phyloP scores from a whole-genome alignment of 2,113 vertebrate species.

The Erinaceus europaeus region DNA sequence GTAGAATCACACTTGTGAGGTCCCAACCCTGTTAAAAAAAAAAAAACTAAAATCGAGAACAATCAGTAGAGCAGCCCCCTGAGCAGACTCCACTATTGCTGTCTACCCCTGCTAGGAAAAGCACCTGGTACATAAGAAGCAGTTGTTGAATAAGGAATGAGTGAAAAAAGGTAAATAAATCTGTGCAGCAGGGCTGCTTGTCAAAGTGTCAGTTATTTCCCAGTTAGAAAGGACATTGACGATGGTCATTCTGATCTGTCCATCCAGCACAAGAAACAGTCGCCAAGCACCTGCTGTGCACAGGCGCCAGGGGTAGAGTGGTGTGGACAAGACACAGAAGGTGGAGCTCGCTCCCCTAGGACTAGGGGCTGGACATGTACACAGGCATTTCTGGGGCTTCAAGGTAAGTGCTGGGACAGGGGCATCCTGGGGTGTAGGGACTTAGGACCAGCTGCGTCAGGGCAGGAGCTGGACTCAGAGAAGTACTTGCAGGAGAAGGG shows the following conservation, averaged over 20 bases:
- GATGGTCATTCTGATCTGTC: accelerated
- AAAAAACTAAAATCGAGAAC: too few species aligned
- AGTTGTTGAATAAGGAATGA: neutral
- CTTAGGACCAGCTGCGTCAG: neutral
- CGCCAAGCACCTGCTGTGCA: neutral
- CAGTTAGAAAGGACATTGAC: neutral
- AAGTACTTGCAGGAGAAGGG: neutral
- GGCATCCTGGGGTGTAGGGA: accelerated
- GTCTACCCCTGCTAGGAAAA: neutral
- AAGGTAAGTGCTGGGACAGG: neutral
- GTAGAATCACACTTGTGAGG: too few species aligned
- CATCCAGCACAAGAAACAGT: neutral
- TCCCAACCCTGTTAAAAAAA: too few species aligned
- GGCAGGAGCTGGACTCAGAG: neutral
- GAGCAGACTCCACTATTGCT: neutral
- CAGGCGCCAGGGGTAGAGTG: neutral
- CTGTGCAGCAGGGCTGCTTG: neutral
- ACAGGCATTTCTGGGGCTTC: accelerated
- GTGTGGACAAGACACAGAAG: accelerated
- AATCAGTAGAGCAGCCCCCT: too few species aligned
- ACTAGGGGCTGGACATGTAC: neutral
- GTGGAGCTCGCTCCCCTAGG: neutral
- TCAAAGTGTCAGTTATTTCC: neutral
- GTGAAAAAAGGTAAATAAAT: too few species aligned
- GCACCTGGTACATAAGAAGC: neutral